Evolutionary conservation across 2,113 vertebrate genomes (phyloP).

Genomic region (Macrotus californicus): DNA sequence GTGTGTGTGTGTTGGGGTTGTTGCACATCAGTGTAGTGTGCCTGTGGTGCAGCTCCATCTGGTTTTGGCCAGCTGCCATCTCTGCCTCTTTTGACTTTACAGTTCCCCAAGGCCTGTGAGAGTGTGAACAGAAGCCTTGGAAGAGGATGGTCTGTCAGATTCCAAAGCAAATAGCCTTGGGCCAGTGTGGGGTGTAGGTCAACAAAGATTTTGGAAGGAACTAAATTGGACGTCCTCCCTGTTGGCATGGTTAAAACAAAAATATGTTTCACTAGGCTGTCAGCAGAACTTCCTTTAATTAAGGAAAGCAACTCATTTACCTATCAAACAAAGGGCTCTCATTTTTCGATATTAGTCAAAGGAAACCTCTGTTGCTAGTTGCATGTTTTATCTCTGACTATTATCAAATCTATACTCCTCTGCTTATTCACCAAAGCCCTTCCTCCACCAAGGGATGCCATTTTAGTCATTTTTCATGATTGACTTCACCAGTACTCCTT

Average conservation of each 20-base stretch:
- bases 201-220: constrained; percentile 36
- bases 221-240: constrained; percentile 27
- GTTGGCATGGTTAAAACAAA: constrained; percentile 51
- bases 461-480: neutral
- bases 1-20: neutral
- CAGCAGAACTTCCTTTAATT: constrained; percentile 20
- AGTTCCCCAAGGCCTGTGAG: constrained; percentile 5
- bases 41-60: neutral
- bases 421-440: neutral
- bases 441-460: neutral
- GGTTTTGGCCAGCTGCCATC: neutral
- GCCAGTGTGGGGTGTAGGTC: constrained; percentile 29
- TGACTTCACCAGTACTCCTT: constrained; percentile 1
- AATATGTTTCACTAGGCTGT: constrained; percentile 17
- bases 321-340: constrained; percentile 23
- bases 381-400: neutral
- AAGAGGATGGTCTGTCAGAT: constrained; percentile 16
- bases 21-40: neutral
- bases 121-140: constrained; percentile 54
- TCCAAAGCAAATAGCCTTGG: constrained; percentile 57
- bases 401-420: neutral
- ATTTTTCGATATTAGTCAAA: constrained; percentile 37
- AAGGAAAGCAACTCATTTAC: constrained; percentile 48
- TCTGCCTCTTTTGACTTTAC: constrained; percentile 42
- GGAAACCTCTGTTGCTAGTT: neutral